Base-by-base conservation (phyloP, 2,888 invertebrate species). In the Horisme vitalbata region DNA sequence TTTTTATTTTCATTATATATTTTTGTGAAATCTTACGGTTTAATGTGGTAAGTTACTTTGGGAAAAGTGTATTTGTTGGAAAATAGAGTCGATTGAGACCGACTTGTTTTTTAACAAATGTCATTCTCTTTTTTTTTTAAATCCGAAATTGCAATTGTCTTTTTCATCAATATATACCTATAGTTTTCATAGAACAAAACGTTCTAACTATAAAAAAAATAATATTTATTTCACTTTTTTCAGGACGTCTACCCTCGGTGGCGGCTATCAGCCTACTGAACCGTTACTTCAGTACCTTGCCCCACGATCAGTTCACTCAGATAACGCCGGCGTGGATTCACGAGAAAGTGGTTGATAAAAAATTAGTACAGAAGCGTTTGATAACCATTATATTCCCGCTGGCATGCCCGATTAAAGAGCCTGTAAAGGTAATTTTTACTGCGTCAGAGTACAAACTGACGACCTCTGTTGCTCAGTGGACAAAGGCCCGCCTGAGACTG, bases 261-360 rank as follows among this genome's bases (percentile, higher is more conserved):
- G 91, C 91, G 1, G 93, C 95, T 0, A 93, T 95, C 59, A 79
- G 90, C 27, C 69, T 97, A 3, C 71, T 98, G 8, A 94, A 94
- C 78, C 92, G 94, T 52, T 99, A 99, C 77, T 98, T 97, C 76
- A 82, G 89, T 8, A 85, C 90, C 28, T 82, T 99, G 33, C 94
- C 95, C 0, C 92, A 93, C 56, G 98, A 98, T 80, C 92, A 93
- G 26, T 97, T 95, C 77, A 95, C 95, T 0, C 75, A 86, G 0
- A 76, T 88, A 35, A 75, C 58, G 3, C 86, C 75, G 24, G 84
- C 64, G 75, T 90, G 84, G 90, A 79, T 79, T 34, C 68, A 62
- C 52, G 86, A 79, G 52, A 52, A 43, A 0, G 37, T 59, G 0
- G 0, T 1, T 0, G 36, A 38, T 1, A 3, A 4, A 8, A 13